A percentile compares a stretch with the other conserved stretches of the same genome.
Conservation (phyloP, 2,797 vertebrate genomes). For the Myioborus miniatus region DNA sequence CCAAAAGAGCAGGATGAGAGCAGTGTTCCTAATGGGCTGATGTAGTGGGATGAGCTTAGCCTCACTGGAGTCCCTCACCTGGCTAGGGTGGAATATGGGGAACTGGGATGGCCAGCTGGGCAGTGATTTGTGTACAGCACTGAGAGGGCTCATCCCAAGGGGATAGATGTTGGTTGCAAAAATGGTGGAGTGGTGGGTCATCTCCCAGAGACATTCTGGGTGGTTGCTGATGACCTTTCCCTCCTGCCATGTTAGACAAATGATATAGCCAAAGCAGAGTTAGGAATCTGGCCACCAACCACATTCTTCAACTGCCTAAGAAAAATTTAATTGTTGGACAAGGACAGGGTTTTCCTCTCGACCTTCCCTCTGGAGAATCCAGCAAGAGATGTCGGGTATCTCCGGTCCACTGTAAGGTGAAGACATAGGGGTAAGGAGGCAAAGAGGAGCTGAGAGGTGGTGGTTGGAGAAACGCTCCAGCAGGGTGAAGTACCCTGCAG, state of each 20-base stretch:
- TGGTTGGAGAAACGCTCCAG: background rate
- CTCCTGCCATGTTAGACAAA: fast-evolving
- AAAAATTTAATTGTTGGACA: background rate
- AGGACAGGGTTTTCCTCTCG: background rate
- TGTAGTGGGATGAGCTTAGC: background rate
- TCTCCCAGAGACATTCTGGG: background rate
- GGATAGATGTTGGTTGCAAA: fast-evolving
- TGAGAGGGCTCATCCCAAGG: background rate
- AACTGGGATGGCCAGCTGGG: background rate
- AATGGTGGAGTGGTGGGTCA: background rate
- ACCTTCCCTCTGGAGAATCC: background rate
- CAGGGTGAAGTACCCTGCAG: too few species aligned
- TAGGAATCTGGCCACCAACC: background rate
- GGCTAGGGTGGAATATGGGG: background rate
- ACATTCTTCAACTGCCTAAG: background rate
- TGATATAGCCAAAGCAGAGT: background rate
- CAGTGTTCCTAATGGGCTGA: background rate
- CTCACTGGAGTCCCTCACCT: background rate
- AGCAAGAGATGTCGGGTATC: background rate
- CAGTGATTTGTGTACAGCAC: background rate
- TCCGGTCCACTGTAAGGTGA: fast-evolving
- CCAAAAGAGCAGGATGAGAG: background rate
- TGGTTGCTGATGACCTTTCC: background rate
- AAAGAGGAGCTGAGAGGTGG: background rate
- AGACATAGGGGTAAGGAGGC: fast-evolving